phyloP scores from a whole-genome alignment of 2,797 vertebrate genomes.

The Lepilemur septentrionalis region DNA sequence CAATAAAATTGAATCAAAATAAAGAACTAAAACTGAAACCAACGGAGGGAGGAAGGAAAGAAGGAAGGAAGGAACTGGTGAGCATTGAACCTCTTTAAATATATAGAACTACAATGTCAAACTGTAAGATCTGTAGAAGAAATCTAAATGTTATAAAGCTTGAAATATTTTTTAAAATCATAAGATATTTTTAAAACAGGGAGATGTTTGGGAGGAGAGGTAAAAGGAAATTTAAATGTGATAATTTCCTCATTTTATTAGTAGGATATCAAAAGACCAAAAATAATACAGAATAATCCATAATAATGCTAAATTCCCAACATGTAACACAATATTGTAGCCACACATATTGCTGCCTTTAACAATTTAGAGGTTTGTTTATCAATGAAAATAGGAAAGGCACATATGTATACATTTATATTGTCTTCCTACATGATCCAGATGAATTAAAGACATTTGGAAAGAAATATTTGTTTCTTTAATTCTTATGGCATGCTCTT shows the following conservation, averaged over 20 bases:
- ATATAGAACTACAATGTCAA: background rate
- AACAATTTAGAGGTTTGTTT: background rate
- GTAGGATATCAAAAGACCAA: background rate
- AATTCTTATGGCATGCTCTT: background rate
- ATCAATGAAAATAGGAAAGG: background rate
- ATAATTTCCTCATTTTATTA: background rate
- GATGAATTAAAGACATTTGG: background rate
- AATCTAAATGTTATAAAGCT: background rate
- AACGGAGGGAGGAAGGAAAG: background rate
- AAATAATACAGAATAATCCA: background rate
- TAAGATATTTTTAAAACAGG: background rate
- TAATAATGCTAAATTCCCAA: background rate
- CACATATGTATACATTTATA: background rate
- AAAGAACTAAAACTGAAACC: background rate
- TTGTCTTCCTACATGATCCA: background rate
- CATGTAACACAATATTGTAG: background rate
- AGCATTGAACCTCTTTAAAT: background rate
- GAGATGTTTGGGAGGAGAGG: background rate
- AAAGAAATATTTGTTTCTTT: background rate
- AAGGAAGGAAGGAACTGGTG: background rate
- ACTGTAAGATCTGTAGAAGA: background rate
- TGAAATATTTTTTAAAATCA: background rate
- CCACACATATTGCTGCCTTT: background rate
- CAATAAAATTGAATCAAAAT: background rate
- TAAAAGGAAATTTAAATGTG: background rate